Evolutionary conservation across 2,888 invertebrate genomes (phyloP).

Genomic region (Iselma pallidipennis): DNA sequence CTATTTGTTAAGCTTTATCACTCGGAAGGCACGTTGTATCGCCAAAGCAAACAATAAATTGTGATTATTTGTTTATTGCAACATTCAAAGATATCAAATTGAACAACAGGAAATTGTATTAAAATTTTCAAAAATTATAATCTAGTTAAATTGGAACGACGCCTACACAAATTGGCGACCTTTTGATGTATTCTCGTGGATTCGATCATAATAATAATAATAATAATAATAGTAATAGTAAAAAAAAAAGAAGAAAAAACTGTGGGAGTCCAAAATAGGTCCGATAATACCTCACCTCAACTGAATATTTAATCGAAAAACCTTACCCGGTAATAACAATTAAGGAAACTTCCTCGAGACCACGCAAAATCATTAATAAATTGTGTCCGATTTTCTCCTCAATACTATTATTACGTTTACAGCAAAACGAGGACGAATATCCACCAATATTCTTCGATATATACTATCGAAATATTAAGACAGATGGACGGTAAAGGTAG

Average conservation of each 20-base stretch:
- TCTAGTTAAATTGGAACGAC: not conserved
- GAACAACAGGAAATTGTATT: constrained; percentile 2
- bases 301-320: constrained; percentile 22
- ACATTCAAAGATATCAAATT: constrained; percentile 14
- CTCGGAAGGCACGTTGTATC: constrained; percentile 11
- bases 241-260: not conserved
- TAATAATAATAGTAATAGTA: not conserved
- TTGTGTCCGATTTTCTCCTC: constrained; percentile 10
- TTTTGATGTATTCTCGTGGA: constrained; percentile 1
- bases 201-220: not conserved
- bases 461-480: not conserved
- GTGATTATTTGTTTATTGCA: constrained; percentile 26
- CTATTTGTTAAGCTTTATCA: constrained; percentile 19
- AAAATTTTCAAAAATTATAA: not conserved
- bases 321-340: constrained; percentile 27
- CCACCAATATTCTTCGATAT: not conserved
- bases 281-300: constrained; percentile 19
- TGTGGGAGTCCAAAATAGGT: constrained; percentile 19
- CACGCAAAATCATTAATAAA: constrained; percentile 34
- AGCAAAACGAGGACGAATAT: not conserved
- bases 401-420: not conserved
- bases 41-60: constrained; percentile 20
- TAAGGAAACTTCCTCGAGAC: constrained; percentile 28
- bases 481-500: not conserved
- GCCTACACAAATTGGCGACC: constrained; percentile 17